These are phyloP conservation scores for Brachymystax lenok DNA, from an alignment of 2,797 vertebrate genomes.

Conservation along the genomic window DNA sequence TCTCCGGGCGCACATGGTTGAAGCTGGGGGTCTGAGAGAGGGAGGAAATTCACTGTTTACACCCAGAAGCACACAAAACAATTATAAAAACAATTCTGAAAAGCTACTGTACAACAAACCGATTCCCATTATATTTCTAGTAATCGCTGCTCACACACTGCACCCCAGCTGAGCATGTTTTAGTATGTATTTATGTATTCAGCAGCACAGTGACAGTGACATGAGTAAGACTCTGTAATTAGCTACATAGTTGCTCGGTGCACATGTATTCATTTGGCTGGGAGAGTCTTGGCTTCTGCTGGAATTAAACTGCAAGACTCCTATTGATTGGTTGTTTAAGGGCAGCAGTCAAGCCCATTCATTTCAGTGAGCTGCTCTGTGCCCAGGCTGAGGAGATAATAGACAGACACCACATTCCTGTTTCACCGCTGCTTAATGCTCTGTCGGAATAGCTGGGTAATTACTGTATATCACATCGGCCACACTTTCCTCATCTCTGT, in stretches of 20 bases:
- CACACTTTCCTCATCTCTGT: neutral
- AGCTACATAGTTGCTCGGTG: slow-evolving; percentile 42
- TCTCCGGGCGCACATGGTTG: slow-evolving; percentile 72
- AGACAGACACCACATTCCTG: slow-evolving; percentile 44
- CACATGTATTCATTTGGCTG: slow-evolving; percentile 33
- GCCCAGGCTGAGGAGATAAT: slow-evolving; percentile 38
- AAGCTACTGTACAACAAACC: neutral
- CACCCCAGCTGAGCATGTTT: neutral
- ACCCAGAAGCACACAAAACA: neutral
- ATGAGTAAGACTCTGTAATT: slow-evolving; percentile 33
- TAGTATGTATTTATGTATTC: neutral
- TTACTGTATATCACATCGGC: slow-evolving; percentile 27
- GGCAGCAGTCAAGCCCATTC: slow-evolving; percentile 37
- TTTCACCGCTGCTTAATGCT: slow-evolving; percentile 40
- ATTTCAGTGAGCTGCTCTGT: slow-evolving; percentile 10
- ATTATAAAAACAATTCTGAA: too few species aligned
- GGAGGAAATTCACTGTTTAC: neutral
- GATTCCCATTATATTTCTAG: neutral
- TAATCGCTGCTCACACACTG: neutral
- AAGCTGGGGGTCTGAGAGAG: slow-evolving; percentile 78
- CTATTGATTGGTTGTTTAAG: slow-evolving; percentile 49
- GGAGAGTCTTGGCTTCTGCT: slow-evolving; percentile 27
- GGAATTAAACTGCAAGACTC: slow-evolving; percentile 35
- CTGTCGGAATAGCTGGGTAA: slow-evolving; percentile 38
- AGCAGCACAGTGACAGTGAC: slow-evolving; percentile 18